Base-by-base conservation (phyloP, 30 jellyfish, hydroid and myxozoan genomes). In the Pseudorhiza aurosa region DNA sequence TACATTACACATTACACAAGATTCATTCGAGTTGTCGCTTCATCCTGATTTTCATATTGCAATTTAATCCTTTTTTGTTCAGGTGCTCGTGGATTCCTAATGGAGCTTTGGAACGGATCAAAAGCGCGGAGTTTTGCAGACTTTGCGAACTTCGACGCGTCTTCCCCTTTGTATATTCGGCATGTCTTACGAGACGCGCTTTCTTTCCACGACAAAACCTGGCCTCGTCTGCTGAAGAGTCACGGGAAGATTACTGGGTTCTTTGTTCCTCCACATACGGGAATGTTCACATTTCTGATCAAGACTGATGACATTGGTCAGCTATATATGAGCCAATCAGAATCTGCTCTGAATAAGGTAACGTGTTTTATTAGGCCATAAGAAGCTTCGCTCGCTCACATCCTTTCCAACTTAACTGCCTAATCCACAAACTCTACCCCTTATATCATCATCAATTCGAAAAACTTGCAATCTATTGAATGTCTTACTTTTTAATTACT, bases 251-350 rank as follows among this genome's bases (percentile, higher is more conserved):
- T 85, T 44, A 53, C 86, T 4, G 96, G 95, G 0, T 85, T 92
- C 58, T 70, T 92, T 39, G 83, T 78, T 8, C 98, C 98, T 5
- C 98, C 98, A 10, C 85, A 78, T 69, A 82, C 91, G 10, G 98
- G 96, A 12, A 14, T 43, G 22, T 92, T 49, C 68, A 60, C 82
- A 21, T 73, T 92, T 40, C 33, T 83, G 59, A 68, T 92, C 0
- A 70, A 82, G 25, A 67, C 81, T 35, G 98, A 92, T 64, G 98
- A 92, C 72, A 71, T 53, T 87, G 95, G 90, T 4, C 58, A 62
- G 17, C 37, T 88, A 35, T 72, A 64, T 71, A 44, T 79, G 77
- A 79, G 95, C 55, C 39, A 51, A 29, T 69, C 71, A 25, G 57
- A 70, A 31, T 56, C 77, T 21, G 84, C 95, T 5, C 35, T 82